These are phyloP conservation scores for Xiphophorus couchianus DNA, from an alignment of 2,113 vertebrate species.

Conservation along the genomic window DNA sequence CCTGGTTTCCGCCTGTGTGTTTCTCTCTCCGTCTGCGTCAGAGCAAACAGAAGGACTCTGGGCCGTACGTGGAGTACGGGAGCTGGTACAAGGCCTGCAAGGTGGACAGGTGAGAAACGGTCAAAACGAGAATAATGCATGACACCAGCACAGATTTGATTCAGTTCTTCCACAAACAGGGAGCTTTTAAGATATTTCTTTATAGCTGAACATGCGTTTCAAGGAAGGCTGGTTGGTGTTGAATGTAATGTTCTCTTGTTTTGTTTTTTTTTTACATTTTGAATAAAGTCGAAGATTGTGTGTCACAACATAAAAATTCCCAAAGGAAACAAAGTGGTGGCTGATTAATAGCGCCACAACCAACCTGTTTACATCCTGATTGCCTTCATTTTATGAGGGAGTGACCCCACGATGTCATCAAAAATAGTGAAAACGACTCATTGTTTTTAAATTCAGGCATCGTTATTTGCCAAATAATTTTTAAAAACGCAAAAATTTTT, in stretches of 20 bases:
- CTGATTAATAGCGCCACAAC: background rate
- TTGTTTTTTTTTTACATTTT: too few relatives aligned
- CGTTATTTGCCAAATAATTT: background rate
- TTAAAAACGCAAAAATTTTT: background rate
- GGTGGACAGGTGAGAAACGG: conserved; percentile 84
- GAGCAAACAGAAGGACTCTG: conserved; percentile 82
- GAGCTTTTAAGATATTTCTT: too few relatives aligned
- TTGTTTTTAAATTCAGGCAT: background rate
- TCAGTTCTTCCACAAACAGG: too few relatives aligned
- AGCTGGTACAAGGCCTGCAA: conserved; percentile 93
- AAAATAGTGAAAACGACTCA: background rate
- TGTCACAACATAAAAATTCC: too few relatives aligned
- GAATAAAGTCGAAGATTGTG: too few relatives aligned
- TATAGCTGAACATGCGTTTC: too few relatives aligned
- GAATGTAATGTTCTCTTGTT: too few relatives aligned
- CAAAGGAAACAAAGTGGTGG: too few relatives aligned
- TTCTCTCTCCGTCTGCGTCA: conserved; percentile 37
- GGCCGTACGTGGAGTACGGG: conserved; percentile 85
- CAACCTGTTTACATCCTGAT: background rate
- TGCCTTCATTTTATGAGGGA: background rate
- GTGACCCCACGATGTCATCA: background rate
- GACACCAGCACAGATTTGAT: too few relatives aligned
- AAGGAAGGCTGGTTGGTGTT: too few relatives aligned
- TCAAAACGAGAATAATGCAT: too few relatives aligned
- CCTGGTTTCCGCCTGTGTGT: background rate